A percentile compares a stretch with the other conserved stretches of the same genome.
Evolutionary conservation across 1,140 invertebrate species (phyloP).

Genomic region (Archegozetes longisetosus): DNA sequence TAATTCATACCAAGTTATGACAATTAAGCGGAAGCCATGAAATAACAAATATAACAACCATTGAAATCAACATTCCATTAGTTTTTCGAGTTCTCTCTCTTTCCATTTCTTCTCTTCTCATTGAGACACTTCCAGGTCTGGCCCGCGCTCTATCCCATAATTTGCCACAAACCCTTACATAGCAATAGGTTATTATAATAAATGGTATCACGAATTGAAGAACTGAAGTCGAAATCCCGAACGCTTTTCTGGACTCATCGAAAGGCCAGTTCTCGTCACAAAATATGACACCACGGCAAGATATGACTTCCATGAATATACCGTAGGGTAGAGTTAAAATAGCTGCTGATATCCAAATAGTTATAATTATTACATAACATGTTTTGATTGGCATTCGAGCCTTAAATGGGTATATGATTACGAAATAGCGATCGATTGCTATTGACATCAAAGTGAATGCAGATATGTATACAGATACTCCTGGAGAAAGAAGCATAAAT

Average conservation of each 20-base stretch:
- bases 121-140: conserved; percentile 61
- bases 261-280: conserved; percentile 80
- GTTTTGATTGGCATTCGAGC: conserved; percentile 71
- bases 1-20: conserved; percentile 53
- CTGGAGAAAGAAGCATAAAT: too few relatives aligned
- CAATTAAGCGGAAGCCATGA: conserved; percentile 92
- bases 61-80: conserved; percentile 84
- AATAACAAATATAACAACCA: conserved; percentile 85
- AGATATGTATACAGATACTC: conserved; percentile 85
- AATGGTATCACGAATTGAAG: conserved; percentile 89
- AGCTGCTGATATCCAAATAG: conserved; percentile 77
- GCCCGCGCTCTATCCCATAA: conserved; percentile 56
- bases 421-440: conserved; percentile 86
- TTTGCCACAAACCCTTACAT: conserved; percentile 73
- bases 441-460: conserved; percentile 90
- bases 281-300: conserved; percentile 36
- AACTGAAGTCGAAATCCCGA: conserved; percentile 68
- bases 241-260: conserved; percentile 45
- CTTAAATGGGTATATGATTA: conserved; percentile 89
- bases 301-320: conserved; percentile 49
- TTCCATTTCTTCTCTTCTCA: conserved; percentile 32
- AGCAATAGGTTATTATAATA: conserved; percentile 74
- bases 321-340: conserved; percentile 80
- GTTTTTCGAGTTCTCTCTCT: conserved; percentile 64
- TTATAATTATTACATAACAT: conserved; percentile 63